Conservation (phyloP, 1,140 invertebrate genomes). For the Magallana ariakensis region DNA sequence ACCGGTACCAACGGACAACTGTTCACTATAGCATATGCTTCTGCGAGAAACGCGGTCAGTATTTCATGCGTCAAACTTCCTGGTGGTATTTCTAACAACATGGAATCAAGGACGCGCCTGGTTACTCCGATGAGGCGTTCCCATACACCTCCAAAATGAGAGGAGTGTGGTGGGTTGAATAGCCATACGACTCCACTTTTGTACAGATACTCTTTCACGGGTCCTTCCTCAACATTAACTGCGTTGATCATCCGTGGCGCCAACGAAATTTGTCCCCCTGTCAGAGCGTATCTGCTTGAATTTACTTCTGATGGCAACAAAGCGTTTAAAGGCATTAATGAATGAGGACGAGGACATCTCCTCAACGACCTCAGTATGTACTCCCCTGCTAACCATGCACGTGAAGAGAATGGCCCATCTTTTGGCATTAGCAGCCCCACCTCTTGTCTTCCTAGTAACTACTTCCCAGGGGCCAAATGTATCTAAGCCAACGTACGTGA, state of each 20-base stretch:
- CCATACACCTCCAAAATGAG: constrained; percentile 55
- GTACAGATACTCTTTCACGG: constrained; percentile 36
- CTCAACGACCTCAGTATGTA: constrained; percentile 60
- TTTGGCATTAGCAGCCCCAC: constrained; percentile 47
- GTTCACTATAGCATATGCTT: constrained; percentile 49
- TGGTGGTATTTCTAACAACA: background rate
- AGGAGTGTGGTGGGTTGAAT: constrained; percentile 53
- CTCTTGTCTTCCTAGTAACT: constrained; percentile 30
- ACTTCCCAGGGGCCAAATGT: constrained; percentile 53
- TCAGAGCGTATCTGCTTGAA: constrained; percentile 53
- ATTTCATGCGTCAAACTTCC: constrained; percentile 45
- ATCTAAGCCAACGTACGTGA: constrained; percentile 23
- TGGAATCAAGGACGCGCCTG: constrained; percentile 38
- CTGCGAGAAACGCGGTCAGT: constrained; percentile 46
- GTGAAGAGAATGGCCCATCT: constrained; percentile 58
- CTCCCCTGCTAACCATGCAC: constrained; percentile 46
- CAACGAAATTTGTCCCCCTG: constrained; percentile 57
- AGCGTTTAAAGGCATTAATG: constrained; percentile 58
- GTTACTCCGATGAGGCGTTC: constrained; percentile 50
- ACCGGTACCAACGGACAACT: constrained; percentile 45
- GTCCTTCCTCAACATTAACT: constrained; percentile 35
- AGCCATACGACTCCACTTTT: constrained; percentile 6
- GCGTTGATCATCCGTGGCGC: background rate
- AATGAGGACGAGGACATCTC: constrained; percentile 56
- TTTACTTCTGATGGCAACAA: constrained; percentile 10